Conservation (phyloP, 37 sponge, comb jelly and placozoan genomes). For the Cladorhizidae sp. region DNA sequence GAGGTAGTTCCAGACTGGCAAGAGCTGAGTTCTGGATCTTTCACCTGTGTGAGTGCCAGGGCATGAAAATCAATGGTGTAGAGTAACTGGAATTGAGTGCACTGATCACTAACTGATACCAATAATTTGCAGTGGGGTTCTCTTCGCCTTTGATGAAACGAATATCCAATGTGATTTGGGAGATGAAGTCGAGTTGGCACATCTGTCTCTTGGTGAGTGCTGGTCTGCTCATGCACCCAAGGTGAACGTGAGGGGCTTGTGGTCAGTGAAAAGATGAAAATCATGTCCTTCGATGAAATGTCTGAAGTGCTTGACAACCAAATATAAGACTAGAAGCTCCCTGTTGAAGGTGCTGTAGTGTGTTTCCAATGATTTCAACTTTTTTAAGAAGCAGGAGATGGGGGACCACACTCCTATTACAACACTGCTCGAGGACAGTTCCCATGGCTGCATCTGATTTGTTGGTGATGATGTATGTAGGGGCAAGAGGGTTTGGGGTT, state of each 20-base stretch:
- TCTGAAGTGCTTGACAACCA: slow-evolving; percentile 58
- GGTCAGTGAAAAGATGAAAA: too few relatives aligned
- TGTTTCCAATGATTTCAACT: slow-evolving; percentile 49
- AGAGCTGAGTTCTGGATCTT: not conserved
- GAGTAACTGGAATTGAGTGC: too few relatives aligned
- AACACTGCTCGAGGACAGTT: not conserved
- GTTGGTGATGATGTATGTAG: slow-evolving; percentile 39
- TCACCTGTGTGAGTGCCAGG: slow-evolving; percentile 17
- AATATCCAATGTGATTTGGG: too few relatives aligned
- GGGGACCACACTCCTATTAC: slow-evolving; percentile 4
- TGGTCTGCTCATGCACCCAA: slow-evolving; percentile 8
- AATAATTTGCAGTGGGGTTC: too few relatives aligned
- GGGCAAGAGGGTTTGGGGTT: slow-evolving; percentile 37
- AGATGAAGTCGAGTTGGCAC: slow-evolving; percentile 66
- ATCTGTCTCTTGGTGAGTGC: slow-evolving; percentile 38
- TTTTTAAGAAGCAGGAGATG: slow-evolving; percentile 37
- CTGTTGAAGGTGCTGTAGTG: slow-evolving; percentile 68
- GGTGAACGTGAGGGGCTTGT: slow-evolving; percentile 48
- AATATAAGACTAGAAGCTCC: slow-evolving; percentile 53
- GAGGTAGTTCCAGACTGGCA: not conserved
- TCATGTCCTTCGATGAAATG: too few relatives aligned
- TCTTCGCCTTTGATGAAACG: too few relatives aligned
- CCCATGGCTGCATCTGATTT: too few relatives aligned
- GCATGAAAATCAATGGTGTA: slow-evolving; percentile 1
- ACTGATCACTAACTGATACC: too few relatives aligned